Evolutionary conservation across 2,797 vertebrate species (phyloP).

Genomic region (Hephaestus fuliginosus): DNA sequence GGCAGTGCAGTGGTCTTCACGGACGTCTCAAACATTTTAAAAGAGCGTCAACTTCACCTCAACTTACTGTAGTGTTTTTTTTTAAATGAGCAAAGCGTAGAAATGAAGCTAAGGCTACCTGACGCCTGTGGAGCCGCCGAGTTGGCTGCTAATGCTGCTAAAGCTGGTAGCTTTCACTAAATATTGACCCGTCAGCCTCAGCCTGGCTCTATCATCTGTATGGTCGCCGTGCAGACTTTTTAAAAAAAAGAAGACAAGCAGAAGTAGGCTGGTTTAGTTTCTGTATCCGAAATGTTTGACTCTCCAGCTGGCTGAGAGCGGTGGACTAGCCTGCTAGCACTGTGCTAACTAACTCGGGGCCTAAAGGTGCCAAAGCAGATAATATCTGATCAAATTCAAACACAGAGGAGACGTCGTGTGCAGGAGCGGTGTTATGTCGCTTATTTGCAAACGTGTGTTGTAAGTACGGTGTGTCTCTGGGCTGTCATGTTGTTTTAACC

Average conservation of each 20-base stretch:
- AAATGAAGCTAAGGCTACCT: no score
- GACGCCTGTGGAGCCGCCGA: conserved; percentile 23
- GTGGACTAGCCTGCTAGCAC: conserved; percentile 46
- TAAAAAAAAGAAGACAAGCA: background rate
- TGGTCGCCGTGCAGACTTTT: background rate
- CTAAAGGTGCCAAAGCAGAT: conserved; percentile 57
- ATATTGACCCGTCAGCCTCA: conserved; percentile 24
- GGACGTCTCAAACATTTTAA: conserved; percentile 14
- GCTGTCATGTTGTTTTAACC: conserved; percentile 43
- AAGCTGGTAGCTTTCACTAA: conserved; percentile 39
- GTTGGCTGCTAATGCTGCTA: conserved; percentile 26
- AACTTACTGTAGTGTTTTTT: conserved; percentile 66
- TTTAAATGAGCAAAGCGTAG: no score
- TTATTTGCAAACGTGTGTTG: background rate
- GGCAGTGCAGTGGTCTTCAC: conserved; percentile 4
- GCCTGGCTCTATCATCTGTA: background rate
- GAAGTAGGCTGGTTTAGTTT: conserved; percentile 10
- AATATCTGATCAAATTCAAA: conserved; percentile 2
- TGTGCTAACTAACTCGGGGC: conserved; percentile 65
- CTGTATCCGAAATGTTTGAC: conserved; percentile 38
- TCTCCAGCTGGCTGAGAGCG: conserved; percentile 38
- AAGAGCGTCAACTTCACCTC: conserved; percentile 68
- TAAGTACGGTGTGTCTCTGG: conserved; percentile 16
- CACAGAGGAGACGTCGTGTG: conserved; percentile 30
- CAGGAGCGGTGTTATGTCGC: background rate